Evolutionary conservation across 2,888 invertebrate genomes (phyloP), one percentile per base, ranked within the genome.

Genomic region (Bellardia pandia): DNA sequence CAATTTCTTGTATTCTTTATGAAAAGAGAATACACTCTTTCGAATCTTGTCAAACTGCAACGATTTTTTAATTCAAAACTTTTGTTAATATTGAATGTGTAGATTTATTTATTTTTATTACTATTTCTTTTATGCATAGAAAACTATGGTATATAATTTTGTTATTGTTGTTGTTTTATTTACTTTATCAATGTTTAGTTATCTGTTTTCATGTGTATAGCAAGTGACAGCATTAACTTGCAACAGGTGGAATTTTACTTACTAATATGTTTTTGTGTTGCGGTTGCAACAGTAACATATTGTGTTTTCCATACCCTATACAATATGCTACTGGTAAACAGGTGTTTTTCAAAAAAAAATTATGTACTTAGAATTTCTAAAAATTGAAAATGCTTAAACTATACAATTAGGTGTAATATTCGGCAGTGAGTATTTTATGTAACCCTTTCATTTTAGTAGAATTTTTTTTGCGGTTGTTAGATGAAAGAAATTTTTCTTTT

Each of bases 191-290:
- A 58, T 81, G 85, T 76, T 82, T 66, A 82, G 78, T 56, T 87
- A 85, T 85, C 85, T 72, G 11, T 83, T 77, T 45, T 78, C 76
- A 60, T 62, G 74, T 76, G 45, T 82, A 64, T 69, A 64, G 66
- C 75, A 87, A 80, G 72, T 81, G 86, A 85, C 81, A 87, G 74
- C 80, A 81, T 74, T 75, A 77, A 78, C 81, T 75, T 77, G 68
- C 78, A 87, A 85, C 87, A 87, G 87, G 87, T 87, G 87, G 81
- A 87, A 85, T 85, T 87, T 85, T 80, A 71, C 64, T 62, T 48
- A 80, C 79, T 62, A 53, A 74, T 66, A 74, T 66, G 72, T 62
- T 68, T 85, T 58, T 75, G 56, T 79, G 2, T 75, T 77, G 72
- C 58, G 64, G 74, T 79, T 82, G 78, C 79, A 62, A 62, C 40